Base-by-base conservation (phyloP, 2,797 vertebrate genomes). In the Amblyraja radiata region DNA sequence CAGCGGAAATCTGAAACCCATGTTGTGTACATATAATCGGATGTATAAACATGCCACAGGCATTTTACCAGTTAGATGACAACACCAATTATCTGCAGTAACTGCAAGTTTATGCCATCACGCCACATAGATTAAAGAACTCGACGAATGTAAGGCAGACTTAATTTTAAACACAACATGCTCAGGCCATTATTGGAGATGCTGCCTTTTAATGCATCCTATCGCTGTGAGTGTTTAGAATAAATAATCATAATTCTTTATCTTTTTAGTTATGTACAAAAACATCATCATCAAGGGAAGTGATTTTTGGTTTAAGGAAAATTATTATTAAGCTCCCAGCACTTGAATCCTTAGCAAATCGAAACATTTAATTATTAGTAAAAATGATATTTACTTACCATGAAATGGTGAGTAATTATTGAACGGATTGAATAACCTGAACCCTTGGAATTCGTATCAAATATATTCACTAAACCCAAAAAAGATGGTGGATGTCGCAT, bases 131-230 rank as follows among this genome's bases (percentile, higher is more conserved):
- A 88, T 88, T 32, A 88, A 88, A 88, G 54, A 61, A 5, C 58
- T 61, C 54, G n/a, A 84, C 28, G 84, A 68, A 32, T 36, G 61
- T 68, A 88, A 88, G 3, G n/a, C n/a, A 63, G 84, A 88, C 61
- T 88, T 88, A 36, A 88, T 88, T 88, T 88, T 63, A 88, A 88
- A 88, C 84, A 88, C 61, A 88, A 88, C 14, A 88, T 68, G 61
- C n/a, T 3, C 63, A 68, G 84, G 63, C 46, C 46, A 32, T 36
- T 32, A 32, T 21, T 9, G 63, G 61, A 68, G n/a, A 88, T 88
- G n/a, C 7, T 88, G n/a, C 28, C 5, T 32, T 16, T 86, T 86
- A 28, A 86, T 68, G n/a, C 36, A 7, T 68, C 16, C 61, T 63
- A 68, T 23, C 68, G 63, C 25, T 68, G 84, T 36, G 61, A 9